These are phyloP conservation scores for Baronia brevicornis DNA, from an alignment of 2,888 invertebrate genomes.

Conservation along the genomic window DNA sequence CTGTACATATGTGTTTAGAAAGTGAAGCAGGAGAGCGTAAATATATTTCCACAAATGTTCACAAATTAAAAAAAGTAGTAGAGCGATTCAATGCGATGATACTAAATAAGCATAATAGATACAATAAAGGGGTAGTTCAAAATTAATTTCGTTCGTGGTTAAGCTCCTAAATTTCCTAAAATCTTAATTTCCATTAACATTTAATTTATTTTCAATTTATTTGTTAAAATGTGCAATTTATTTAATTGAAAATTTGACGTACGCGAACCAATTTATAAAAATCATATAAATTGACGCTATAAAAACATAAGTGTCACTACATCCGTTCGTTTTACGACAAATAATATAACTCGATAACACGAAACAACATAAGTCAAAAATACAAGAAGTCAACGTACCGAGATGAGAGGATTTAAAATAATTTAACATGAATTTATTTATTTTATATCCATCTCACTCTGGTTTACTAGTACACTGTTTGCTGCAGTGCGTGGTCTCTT, in stretches of 20 bases:
- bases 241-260: slow-evolving; percentile 19
- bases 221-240: slow-evolving; percentile 6
- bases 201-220: slow-evolving; percentile 4
- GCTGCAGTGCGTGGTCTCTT: slow-evolving; percentile 41
- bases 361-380: slow-evolving; percentile 57
- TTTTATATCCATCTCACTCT: slow-evolving; percentile 45
- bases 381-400: slow-evolving; percentile 71
- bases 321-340: slow-evolving; percentile 40
- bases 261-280: slow-evolving; percentile 11
- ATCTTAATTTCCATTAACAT: no score
- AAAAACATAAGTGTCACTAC: slow-evolving; percentile 21
- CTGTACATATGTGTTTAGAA: no score
- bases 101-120: no score
- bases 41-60: no score
- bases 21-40: no score
- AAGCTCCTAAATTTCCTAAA: no score
- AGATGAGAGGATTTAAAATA: slow-evolving; percentile 67
- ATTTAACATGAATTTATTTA: slow-evolving; percentile 67
- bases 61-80: no score
- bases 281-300: slow-evolving; percentile 15
- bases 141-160: no score
- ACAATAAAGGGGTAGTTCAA: no score
- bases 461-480: slow-evolving; percentile 29
- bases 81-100: no score
- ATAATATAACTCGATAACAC: slow-evolving; percentile 41